These are phyloP conservation scores for Brachionus sp. DNA, from an alignment of 1,140 invertebrate species.

Conservation along the genomic window DNA sequence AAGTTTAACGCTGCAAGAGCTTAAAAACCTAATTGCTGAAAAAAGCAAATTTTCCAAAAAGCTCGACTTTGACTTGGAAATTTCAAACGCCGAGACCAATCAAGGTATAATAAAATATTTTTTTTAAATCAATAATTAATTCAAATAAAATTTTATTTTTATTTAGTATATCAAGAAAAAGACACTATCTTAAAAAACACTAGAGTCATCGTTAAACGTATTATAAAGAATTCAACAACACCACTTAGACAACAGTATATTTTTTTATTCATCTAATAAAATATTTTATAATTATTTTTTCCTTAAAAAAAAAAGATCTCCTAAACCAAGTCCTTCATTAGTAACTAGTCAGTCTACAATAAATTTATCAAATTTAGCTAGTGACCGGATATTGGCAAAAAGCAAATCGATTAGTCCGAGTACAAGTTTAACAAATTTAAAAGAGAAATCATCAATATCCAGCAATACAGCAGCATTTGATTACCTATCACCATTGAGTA, in stretches of 20 bases:
- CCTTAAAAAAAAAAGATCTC: conserved; percentile 8
- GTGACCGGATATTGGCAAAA: not conserved
- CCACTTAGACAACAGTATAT: not conserved
- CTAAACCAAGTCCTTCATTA: not conserved
- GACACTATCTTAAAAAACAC: conserved; percentile 32
- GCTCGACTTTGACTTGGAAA: conserved; percentile 41
- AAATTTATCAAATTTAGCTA: not conserved
- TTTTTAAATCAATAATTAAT: not conserved
- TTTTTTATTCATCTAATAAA: not conserved
- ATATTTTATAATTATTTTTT: not conserved
- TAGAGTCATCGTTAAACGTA: conserved; percentile 24
- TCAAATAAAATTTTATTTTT: not conserved
- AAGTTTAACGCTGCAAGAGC: not conserved
- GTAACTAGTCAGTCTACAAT: not conserved
- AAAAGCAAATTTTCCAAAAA: conserved; percentile 30
- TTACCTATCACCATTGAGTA: not conserved
- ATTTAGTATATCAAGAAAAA: not conserved
- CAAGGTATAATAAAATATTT: conserved; percentile 4
- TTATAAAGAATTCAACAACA: conserved; percentile 3
- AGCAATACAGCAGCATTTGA: not conserved
- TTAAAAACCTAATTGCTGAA: conserved; percentile 40
- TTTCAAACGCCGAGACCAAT: conserved; percentile 19
- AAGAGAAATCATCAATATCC: not conserved
- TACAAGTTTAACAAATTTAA: not conserved
- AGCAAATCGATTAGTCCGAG: not conserved